Conservation (phyloP, 2,888 invertebrate genomes). For the Gymnosoma rotundatum region DNA sequence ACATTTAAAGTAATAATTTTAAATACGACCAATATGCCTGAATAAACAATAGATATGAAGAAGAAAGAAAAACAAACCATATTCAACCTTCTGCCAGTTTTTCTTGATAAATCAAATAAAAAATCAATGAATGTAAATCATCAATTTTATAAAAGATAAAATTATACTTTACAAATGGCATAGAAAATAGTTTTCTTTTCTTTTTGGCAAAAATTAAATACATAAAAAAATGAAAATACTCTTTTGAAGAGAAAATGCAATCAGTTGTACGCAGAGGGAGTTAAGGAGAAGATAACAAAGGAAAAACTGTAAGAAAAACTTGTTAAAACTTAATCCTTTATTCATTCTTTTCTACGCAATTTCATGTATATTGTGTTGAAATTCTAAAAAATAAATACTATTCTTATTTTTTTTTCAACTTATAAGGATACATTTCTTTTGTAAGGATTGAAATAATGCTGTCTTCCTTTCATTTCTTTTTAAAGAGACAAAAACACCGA, state of each 20-base stretch:
- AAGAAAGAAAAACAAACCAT: conserved; percentile 68
- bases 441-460: neutral
- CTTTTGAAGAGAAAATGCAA: conserved; percentile 17
- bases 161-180: conserved; percentile 16
- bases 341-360: conserved; percentile 59
- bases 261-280: neutral
- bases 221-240: conserved; percentile 11
- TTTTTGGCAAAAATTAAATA: neutral
- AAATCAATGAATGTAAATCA: conserved; percentile 62
- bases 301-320: conserved; percentile 40
- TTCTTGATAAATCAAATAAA: conserved; percentile 26
- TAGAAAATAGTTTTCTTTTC: neutral
- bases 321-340: conserved; percentile 55
- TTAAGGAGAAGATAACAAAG: conserved; percentile 41
- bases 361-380: conserved; percentile 63
- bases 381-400: conserved; percentile 25
- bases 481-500: neutral
- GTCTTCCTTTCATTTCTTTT: neutral
- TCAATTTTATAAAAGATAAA: conserved; percentile 19
- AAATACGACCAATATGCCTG: conserved; percentile 72
- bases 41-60: conserved; percentile 77
- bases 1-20: conserved; percentile 66
- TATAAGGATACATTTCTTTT: conserved; percentile 30
- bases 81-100: neutral
- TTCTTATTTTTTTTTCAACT: conserved; percentile 28